A percentile compares a stretch with the other conserved stretches of the same genome.
These are phyloP conservation scores for Hirtodrosophila confusa DNA, from an alignment of 2,888 invertebrate genomes.

Conservation along the genomic window DNA sequence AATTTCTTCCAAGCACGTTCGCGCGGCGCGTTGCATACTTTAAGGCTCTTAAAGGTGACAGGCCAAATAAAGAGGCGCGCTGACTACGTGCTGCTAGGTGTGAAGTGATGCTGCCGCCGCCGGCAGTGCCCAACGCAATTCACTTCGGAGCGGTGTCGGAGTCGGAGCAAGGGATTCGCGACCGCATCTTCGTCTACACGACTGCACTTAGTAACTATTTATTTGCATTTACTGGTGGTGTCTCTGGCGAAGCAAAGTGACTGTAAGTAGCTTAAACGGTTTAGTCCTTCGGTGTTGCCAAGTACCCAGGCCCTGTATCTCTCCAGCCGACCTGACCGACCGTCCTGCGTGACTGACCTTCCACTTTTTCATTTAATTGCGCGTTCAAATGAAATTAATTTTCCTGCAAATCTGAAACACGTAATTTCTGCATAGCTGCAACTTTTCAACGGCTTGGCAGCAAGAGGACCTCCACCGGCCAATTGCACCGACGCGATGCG, in stretches of 20 bases:
- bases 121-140: not conserved
- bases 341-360: slow-evolving; percentile 46
- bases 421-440: slow-evolving; percentile 55
- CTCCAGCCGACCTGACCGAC: not conserved
- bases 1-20: slow-evolving; percentile 23
- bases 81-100: slow-evolving; percentile 49
- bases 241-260: slow-evolving; percentile 52
- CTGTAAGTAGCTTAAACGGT: slow-evolving; percentile 73
- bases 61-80: slow-evolving; percentile 24
- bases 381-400: slow-evolving; percentile 76
- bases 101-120: slow-evolving; percentile 26
- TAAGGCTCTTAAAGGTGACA: slow-evolving; percentile 44
- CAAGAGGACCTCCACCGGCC: not conserved
- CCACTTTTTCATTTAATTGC: slow-evolving; percentile 68
- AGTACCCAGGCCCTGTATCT: slow-evolving; percentile 3
- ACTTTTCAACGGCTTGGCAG: slow-evolving; percentile 30
- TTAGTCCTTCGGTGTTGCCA: slow-evolving; percentile 35
- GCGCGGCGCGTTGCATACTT: slow-evolving; percentile 34
- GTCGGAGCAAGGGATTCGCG: slow-evolving; percentile 4
- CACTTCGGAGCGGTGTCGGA: not conserved
- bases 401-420: slow-evolving; percentile 52
- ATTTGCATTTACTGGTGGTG: slow-evolving; percentile 59
- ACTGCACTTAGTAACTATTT: slow-evolving; percentile 69
- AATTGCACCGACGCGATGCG: slow-evolving; percentile 14
- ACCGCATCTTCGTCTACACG: slow-evolving; percentile 44